Base-by-base conservation (phyloP, 2,888 invertebrate species). In the Sesia bembeciformis region DNA sequence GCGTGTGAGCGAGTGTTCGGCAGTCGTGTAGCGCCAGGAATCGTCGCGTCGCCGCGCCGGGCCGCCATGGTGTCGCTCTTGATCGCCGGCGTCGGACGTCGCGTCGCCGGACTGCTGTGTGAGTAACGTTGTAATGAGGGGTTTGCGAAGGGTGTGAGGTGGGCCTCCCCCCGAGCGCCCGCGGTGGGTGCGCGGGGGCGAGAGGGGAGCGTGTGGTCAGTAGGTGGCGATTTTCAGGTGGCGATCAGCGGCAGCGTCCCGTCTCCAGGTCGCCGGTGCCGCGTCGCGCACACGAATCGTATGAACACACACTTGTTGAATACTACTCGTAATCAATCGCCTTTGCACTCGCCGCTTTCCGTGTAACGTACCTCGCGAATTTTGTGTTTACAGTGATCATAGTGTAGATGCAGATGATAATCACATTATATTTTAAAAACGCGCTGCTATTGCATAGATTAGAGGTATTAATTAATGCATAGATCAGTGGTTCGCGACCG, bases 201-300 rank as follows among this genome's bases (percentile, higher is more conserved):
- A 23, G 23, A 23, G 23, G 50, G 38, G 50, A 46, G 8, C 46
- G 23, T 50, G 62, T 67, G 64, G 64, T 66, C 64, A 67, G 67
- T 64, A 61, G 67, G 67, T 67, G 68, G 64, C 67, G 68, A 63
- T 67, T 67, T 67, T 66, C 67, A 67, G 67, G 56, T 67, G 65
- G 62, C 54, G 64, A 40, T 39, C 40, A 52, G 52, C 53, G 46
- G 54, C 54, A 54, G 52, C 56, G 52, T 39, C 46, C 56, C 57
- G 56, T 38, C 53, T 54, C 43, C 51, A 43, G 39, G 43, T 52
- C 54, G 46, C 40, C 54, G 52, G 40, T 53, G 51, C 49, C 51
- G 50, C 50, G 50, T 50, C 50, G 61, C 56, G 60, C 49, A 66
- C 67, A 55, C 57, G 66, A 46, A 38, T 50, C 50, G 50, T 50